Evolutionary conservation across 1,140 invertebrate species (phyloP).

Genomic region (Bombus cullumanus): DNA sequence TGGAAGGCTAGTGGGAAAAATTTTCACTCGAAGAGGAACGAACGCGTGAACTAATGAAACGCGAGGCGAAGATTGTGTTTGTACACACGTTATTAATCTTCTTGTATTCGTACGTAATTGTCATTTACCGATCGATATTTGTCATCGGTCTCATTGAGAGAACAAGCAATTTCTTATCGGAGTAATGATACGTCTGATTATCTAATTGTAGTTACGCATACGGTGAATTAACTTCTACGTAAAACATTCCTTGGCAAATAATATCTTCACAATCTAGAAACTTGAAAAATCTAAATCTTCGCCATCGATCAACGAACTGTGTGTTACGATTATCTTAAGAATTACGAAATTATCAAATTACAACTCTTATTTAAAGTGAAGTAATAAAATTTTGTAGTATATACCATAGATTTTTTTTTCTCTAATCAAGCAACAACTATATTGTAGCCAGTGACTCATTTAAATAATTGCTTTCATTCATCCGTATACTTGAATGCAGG

Average conservation of each 20-base stretch:
- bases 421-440: neutral
- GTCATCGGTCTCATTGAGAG: neutral
- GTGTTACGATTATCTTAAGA: neutral
- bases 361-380: neutral
- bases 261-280: neutral
- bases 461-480: neutral
- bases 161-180: neutral
- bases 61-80: too few relatives aligned
- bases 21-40: neutral
- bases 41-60: neutral
- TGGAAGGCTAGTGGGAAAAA: neutral
- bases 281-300: neutral
- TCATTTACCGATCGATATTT: neutral
- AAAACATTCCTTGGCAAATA: too few relatives aligned
- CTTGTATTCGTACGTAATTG: neutral
- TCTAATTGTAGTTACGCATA: neutral
- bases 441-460: neutral
- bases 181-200: too few relatives aligned
- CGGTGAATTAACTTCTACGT: neutral
- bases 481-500: neutral
- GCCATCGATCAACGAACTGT: neutral
- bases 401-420: neutral
- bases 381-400: neutral
- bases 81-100: neutral
- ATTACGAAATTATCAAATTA: neutral